Base-by-base conservation (phyloP, 2,113 vertebrate genomes). In the Nycticryphes semicollaris region DNA sequence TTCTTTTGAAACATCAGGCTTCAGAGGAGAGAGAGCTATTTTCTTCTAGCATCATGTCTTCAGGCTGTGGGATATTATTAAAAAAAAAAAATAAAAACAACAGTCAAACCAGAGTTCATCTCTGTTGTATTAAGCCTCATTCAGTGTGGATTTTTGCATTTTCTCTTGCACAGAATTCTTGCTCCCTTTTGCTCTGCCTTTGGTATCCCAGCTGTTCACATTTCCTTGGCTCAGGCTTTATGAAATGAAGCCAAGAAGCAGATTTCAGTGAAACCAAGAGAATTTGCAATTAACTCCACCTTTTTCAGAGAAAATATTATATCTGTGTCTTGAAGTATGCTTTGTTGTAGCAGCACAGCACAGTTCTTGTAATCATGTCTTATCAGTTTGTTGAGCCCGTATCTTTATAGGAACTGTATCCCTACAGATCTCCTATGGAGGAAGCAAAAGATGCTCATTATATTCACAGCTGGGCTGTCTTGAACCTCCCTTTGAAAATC, bases 381-480 rank as follows among this genome's bases (percentile, higher is more conserved):
- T 94, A 83, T 21, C 50, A 45, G 50, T 80, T 76, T 80, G 72
- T 47, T 90, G 54, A 94, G 75, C n/a, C 67, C 51, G 0, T 93
- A 27, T 80, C 89, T 94, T 91, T 69, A 62, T 8, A 83, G 17
- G 70, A 86, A 66, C 20, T 7, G 7, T 90, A 83, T 87, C 67
- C 82, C 57, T 76, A 79, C 53, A 82, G 70, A 74, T 87, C 27
- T 91, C 48, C 73, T 75, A 92, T 3, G 16, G 37, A 91, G 77
- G 53, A 93, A 96, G 91, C 69, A 87, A 89, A 96, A 94, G 57
- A 82, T 85, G 53, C n/a, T 94, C 77, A 87, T 95, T 87, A 84
- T 79, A 89, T 76, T 82, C 69, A 91, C 66, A 84, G 57, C 3
- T 82, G 87, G 87, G 66, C 53, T 93, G 37, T 68, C 62, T 57